phyloP scores from a whole-genome alignment of 2,888 invertebrate species.

The Athetis lepigone region DNA sequence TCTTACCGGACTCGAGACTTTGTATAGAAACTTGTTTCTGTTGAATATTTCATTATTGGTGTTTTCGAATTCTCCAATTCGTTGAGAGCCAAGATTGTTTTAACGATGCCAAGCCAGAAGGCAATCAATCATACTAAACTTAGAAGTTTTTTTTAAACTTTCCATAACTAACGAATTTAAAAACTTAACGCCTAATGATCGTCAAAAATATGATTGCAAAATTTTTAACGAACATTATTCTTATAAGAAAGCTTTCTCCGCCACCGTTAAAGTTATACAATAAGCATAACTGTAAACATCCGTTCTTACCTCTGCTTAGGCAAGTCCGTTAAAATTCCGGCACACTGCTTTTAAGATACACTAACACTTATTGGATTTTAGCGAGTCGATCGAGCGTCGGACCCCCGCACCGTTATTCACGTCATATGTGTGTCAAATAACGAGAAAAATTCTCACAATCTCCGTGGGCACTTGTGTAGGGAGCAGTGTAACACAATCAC shows the following conservation, averaged over 20 bases:
- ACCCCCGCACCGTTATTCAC: slow-evolving; percentile 88
- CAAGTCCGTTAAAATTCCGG: slow-evolving; percentile 90
- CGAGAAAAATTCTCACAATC: slow-evolving; percentile 82
- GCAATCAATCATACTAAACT: slow-evolving; percentile 35
- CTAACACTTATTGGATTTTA: slow-evolving; percentile 88
- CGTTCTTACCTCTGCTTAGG: slow-evolving; percentile 87
- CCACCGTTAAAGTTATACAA: slow-evolving; percentile 84
- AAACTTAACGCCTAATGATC: slow-evolving; percentile 34
- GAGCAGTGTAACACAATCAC: slow-evolving; percentile 79
- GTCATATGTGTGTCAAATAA: slow-evolving; percentile 88
- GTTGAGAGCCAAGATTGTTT: slow-evolving; percentile 27
- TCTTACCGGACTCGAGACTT: slow-evolving; percentile 62
- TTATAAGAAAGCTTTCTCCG: slow-evolving; percentile 77
- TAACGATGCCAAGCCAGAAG: slow-evolving; percentile 13
- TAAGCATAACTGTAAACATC: slow-evolving; percentile 88
- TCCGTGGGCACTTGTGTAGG: slow-evolving; percentile 64
- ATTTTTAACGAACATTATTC: slow-evolving; percentile 63
- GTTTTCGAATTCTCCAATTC: slow-evolving; percentile 29
- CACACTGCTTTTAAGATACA: slow-evolving; percentile 85
- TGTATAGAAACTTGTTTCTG: slow-evolving; percentile 67
- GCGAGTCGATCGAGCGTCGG: slow-evolving; percentile 86
- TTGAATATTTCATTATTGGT: slow-evolving; percentile 53
- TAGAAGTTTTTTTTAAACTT: slow-evolving; percentile 35
- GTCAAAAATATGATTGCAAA: slow-evolving; percentile 37
- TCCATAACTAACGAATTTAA: slow-evolving; percentile 33